phyloP scores from a whole-genome alignment of 2,797 vertebrate species.

The Ceryle rudis region DNA sequence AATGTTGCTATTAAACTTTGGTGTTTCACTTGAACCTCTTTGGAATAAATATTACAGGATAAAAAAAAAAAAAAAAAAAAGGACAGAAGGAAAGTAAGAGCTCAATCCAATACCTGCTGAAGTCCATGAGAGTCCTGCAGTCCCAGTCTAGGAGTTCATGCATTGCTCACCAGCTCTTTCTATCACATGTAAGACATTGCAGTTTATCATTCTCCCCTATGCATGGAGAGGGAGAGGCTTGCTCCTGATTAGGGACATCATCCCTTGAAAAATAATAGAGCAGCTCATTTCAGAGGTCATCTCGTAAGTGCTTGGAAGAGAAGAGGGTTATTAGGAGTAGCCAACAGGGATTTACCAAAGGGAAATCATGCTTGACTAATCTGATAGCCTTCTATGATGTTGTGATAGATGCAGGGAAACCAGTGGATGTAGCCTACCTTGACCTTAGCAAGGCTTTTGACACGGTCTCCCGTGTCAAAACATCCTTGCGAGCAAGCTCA shows the following conservation, averaged over 20 bases:
- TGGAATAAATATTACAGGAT: background rate
- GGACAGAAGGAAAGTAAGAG: background rate
- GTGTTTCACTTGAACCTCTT: background rate
- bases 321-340: no score
- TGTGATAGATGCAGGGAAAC: no score
- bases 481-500: no score
- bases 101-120: background rate
- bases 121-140: background rate
- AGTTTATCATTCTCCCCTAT: background rate
- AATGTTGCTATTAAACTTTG: background rate
- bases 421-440: no score
- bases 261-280: no score
- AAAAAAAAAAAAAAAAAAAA: background rate
- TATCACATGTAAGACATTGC: background rate
- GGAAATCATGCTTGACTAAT: no score
- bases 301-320: no score
- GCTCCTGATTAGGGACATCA: background rate
- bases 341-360: no score
- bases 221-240: background rate
- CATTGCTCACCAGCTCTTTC: background rate
- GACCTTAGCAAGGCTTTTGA: no score
- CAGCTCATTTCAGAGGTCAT: no score
- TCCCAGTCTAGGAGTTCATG: accelerated
- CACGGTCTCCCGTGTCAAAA: no score
- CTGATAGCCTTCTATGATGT: no score